Evolutionary conservation across 64 coral and sea anemone genomes (phyloP).

Genomic region (Acropora tenuis): DNA sequence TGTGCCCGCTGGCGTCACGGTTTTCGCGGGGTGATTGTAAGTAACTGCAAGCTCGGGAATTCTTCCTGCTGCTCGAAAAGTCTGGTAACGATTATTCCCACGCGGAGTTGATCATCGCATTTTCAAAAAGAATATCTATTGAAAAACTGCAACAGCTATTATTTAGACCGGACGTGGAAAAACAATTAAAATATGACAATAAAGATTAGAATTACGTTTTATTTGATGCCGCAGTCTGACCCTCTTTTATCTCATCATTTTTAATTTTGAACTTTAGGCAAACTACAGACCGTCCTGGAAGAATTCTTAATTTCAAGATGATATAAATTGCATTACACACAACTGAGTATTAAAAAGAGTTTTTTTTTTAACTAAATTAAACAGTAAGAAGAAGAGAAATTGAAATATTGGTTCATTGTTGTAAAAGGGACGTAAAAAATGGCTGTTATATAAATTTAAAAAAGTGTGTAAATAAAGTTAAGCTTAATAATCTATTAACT

Average conservation of each 20-base stretch:
- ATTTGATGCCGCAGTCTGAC: neutral
- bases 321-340: slow-evolving; percentile 2
- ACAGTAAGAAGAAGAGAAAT: neutral
- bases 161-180: too few species aligned
- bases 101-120: too few species aligned
- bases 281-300: neutral
- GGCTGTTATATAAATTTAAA: neutral
- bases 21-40: too few species aligned
- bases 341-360: neutral
- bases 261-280: neutral
- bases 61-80: too few species aligned
- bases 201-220: neutral
- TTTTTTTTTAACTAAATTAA: neutral
- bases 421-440: neutral
- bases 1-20: too few species aligned
- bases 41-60: too few species aligned
- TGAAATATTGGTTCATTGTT: neutral
- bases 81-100: too few species aligned
- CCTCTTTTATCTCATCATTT: neutral
- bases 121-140: too few species aligned
- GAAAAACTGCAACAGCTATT: too few species aligned
- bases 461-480: slow-evolving; percentile 40
- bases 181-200: too few species aligned
- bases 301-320: neutral
- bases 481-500: neutral